These are phyloP conservation scores for Reticulitermes speratus DNA, from an alignment of 1,140 invertebrate genomes.

Conservation along the genomic window DNA sequence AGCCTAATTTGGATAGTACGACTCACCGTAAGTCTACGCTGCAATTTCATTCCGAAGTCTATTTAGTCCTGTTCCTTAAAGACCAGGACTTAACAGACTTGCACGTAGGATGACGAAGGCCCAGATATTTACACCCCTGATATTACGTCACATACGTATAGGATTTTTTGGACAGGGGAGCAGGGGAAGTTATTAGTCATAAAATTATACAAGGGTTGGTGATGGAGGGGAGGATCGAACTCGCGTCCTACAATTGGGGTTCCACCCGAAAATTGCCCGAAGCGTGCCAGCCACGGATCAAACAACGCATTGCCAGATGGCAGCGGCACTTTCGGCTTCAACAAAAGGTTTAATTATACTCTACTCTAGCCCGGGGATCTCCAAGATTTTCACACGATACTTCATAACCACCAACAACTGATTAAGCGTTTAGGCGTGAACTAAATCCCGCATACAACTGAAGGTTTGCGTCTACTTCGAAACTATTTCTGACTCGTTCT, in stretches of 20 bases:
- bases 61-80: too few relatives aligned
- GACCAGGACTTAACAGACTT: too few relatives aligned
- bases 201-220: not conserved
- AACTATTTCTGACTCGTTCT: too few relatives aligned
- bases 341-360: slow-evolving; percentile 16
- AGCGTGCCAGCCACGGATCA: not conserved
- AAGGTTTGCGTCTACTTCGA: too few relatives aligned
- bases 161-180: not conserved
- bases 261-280: not conserved
- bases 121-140: not conserved
- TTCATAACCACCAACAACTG: not conserved
- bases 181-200: not conserved
- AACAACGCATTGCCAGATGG: not conserved
- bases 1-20: too few relatives aligned
- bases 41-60: too few relatives aligned
- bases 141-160: not conserved
- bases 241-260: not conserved
- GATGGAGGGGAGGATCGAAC: not conserved
- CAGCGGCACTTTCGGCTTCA: not conserved
- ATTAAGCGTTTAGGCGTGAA: not conserved
- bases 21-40: too few relatives aligned
- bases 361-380: not conserved
- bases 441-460: too few relatives aligned
- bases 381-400: not conserved
- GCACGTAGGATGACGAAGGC: too few relatives aligned